Base-by-base conservation (phyloP, 2,797 vertebrate genomes). In the Microctenopoma stevenorrisi region DNA sequence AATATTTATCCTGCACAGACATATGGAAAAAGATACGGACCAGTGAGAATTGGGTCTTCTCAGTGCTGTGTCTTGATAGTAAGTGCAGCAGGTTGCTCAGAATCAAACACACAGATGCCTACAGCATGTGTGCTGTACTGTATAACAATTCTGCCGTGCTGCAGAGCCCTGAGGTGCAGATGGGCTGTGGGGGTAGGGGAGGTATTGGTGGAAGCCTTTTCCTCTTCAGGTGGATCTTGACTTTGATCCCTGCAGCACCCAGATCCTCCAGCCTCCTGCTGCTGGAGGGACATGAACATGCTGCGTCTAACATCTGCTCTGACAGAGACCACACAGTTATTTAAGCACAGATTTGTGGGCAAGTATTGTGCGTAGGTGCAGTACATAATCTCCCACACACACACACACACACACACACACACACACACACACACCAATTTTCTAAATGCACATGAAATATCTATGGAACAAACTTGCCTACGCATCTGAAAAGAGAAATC, bases 201-300 rank as follows among this genome's bases (percentile, higher is more conserved):
- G 48, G 61, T 51, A 48, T 7, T 38, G 49, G 40, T 37, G 26
- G 47, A 55, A 0, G 40, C 76, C 55, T 81, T 83, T 68, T 67
- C 58, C 71, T 78, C 55, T 72, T 72, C 84, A 91, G 78, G 78
- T 91, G 74, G 71, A 82, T 76, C 58, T 75, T 70, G 72, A 82
- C 84, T 92, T 89, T 89, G 80, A 88, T 91, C 69, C 68, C 67
- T 77, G 64, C 78, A 33, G 76, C 71, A 79, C 83, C 74, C 53
- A 69, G 82, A 86, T 79, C 60, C 53, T 82, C 40, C 37, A 49
- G 38, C 74, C 65, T 57, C 86, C 84, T 26, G 73, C 81, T 83
- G 82, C 57, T 76, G 59, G 44, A 50, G 78, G 74, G 65, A 85
- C 81, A 84, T 16, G 46, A 61, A 58, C 74, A 68, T 48, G 63